phyloP scores from a whole-genome alignment of 2,888 invertebrate genomes.

The Papilio demoleus region DNA sequence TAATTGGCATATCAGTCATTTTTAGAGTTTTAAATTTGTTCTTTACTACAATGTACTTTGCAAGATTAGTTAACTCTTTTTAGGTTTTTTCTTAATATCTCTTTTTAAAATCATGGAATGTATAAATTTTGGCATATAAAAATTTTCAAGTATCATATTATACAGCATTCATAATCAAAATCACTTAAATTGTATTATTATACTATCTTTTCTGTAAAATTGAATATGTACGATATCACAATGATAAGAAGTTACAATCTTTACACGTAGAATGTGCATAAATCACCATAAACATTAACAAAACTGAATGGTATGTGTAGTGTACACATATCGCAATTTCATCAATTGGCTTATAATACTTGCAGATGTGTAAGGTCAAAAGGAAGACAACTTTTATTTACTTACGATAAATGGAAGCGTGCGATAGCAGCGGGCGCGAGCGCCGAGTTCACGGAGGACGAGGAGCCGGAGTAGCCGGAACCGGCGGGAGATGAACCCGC shows the following conservation, averaged over 20 bases:
- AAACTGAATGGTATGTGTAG: background rate
- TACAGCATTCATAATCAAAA: no score
- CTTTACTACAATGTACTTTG: no score
- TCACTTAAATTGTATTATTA: no score
- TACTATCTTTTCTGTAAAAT: no score
- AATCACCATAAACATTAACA: conserved; percentile 12
- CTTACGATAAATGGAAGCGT: conserved; percentile 79
- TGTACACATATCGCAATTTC: background rate
- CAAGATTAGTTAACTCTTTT: no score
- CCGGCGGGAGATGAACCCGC: conserved; percentile 82
- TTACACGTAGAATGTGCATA: conserved; percentile 24
- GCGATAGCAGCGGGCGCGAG: conserved; percentile 65
- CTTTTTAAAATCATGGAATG: no score
- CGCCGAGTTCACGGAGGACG: conserved; percentile 83
- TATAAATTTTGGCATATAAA: no score
- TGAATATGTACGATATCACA: no score
- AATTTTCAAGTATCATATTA: no score
- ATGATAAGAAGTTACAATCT: background rate
- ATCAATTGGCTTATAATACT: conserved; percentile 46
- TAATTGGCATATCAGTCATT: no score
- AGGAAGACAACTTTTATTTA: conserved; percentile 53
- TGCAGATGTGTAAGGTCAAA: conserved; percentile 47
- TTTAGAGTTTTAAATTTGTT: no score
- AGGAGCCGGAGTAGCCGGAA: conserved; percentile 86
- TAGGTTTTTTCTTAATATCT: no score